Evolutionary conservation across 1,140 invertebrate genomes (phyloP), one percentile per base, ranked within the genome.

Genomic region (Agrilus planipennis): DNA sequence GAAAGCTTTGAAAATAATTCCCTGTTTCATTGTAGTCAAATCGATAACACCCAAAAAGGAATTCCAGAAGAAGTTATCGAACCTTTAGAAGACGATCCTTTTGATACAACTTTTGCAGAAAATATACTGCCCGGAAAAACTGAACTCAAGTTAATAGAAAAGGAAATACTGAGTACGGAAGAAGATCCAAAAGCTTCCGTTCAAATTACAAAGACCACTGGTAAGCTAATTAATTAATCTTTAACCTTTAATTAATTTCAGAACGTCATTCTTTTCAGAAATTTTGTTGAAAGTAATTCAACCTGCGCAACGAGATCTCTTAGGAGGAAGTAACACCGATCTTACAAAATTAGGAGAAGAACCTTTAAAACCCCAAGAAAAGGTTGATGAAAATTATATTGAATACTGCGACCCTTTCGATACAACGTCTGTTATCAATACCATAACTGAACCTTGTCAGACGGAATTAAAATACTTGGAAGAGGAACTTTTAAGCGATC

Each of bases 51-150:
- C 6, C 7, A 5, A 18, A 15, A 7, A 10, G 9, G 16, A 15
- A 28, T 44, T 17, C 9, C 31, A 35, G 25, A 41, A 25, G 39
- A 47, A 12, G 35, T 40, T 31, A 19, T 39, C 19, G 36, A 34
- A 38, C 4, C 19, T 12, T 34, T 34, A 35, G 79, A 76, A 38
- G 68, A 71, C 41, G 85, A 89, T 73, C 86, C 85, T 0, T 91
- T 91, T 54, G 86, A 90, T 55, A 89, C 86, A 7, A 76, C 80
- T 31, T 85, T 86, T 64, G 84, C 79, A 0, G 80, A 84, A 25
- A 80, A 79, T 51, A 71, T 88, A 27, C 60, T 85, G 31, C 79
- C 80, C 6, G 76, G 76, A 22, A 76, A 78, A 59, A 64, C 67
- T 18, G 75, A 79, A 59, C 54, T 73, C 16, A 76, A 72, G 45